Evolutionary conservation across 1,140 invertebrate genomes (phyloP), one percentile per base, ranked within the genome.

Genomic region (Drosophila obscura): DNA sequence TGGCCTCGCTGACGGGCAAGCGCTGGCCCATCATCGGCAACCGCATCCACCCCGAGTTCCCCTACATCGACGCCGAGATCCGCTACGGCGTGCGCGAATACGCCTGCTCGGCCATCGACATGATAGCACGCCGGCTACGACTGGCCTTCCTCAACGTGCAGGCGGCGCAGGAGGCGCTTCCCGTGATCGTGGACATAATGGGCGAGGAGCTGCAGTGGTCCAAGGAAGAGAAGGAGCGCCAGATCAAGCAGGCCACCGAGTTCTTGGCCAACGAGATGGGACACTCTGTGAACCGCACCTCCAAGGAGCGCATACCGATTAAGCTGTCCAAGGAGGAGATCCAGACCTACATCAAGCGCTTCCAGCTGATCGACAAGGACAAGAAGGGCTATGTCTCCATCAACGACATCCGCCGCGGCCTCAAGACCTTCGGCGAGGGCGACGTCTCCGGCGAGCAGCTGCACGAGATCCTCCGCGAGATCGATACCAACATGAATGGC

Each of bases 401-500:
- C 65, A 99, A 98, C 92, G 99, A 99, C 92, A 97, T 99, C 64
- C 94, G 98, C 68, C 94, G 96, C 90, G 97, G 97, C 91, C 94
- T 99, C 19, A 98, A 99, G 97, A 95, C 95, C 93, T 95, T 95
- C 91, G 97, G 97, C 80, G 97, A 99, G 48, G 89, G 44, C 59
- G 95, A 97, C 80, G 96, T 99, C 66, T 95, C 96, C 63, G 98
- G 99, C 56, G 97, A 99, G 92, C 96, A 98, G 93, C 94, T 99
- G 80, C 99, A 99, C 93, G 97, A 99, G 92, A 98, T 99, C 92
- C 94, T 99, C 66, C 95, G 94, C 92, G 98, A 99, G 94, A 99
- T 99, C 91, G 99, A 99, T 94, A 96, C 98, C 87, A 99, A 99
- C 93, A 98, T 98, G 95, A 99, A 99, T 93, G 99, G 99, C 87